A percentile compares a stretch with the other conserved stretches of the same genome.
These are phyloP conservation scores for Megatriorchis doriae DNA, from an alignment of 2,113 vertebrate species.

Conservation along the genomic window DNA sequence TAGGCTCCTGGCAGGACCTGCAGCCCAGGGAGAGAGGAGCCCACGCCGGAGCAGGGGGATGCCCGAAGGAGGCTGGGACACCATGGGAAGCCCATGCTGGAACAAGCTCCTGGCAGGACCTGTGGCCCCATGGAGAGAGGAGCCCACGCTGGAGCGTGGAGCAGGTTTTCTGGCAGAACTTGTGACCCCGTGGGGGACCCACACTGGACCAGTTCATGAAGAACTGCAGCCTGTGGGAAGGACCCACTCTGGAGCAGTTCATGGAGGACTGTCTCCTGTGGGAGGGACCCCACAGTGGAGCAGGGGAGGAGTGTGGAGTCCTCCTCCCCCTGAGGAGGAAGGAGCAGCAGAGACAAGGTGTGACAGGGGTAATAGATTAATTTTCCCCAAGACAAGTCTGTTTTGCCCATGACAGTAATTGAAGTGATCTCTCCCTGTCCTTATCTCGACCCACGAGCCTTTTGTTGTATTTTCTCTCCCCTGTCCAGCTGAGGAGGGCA, in stretches of 20 bases:
- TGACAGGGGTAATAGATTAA: background rate
- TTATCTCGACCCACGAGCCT: background rate
- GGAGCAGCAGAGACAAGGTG: background rate
- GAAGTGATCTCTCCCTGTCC: background rate
- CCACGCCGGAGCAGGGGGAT: too few species aligned
- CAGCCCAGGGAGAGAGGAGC: too few species aligned
- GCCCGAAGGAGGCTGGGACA: too few species aligned
- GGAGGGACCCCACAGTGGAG: rapidly evolving
- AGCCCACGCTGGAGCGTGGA: background rate
- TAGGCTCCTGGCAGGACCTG: too few species aligned
- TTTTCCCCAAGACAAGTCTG: background rate
- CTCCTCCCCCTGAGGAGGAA: background rate
- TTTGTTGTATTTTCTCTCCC: background rate
- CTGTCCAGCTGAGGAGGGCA: background rate
- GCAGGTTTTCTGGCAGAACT: background rate
- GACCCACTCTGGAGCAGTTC: rapidly evolving
- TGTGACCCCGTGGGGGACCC: background rate
- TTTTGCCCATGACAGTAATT: background rate
- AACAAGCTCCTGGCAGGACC: too few species aligned
- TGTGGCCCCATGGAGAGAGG: too few species aligned
- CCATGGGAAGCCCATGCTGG: too few species aligned
- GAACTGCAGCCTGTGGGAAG: background rate
- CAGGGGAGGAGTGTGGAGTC: background rate
- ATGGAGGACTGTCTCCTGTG: background rate
- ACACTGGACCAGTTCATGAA: too few species aligned